Conservation (phyloP, 2,888 invertebrate species). For the Cheilosia pagana region DNA sequence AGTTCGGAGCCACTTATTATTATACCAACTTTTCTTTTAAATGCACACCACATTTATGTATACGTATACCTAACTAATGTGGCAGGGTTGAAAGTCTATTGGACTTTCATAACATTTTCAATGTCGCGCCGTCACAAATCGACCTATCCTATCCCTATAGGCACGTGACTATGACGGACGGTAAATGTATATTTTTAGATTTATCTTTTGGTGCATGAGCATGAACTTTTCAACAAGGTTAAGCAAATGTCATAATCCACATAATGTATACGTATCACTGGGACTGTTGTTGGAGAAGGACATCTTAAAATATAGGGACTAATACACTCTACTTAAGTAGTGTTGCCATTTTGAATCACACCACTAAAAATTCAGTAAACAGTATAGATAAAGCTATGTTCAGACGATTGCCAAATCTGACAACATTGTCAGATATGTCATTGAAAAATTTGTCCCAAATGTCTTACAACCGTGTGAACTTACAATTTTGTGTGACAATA, state of each 20-base stretch:
- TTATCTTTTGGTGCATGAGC: not conserved
- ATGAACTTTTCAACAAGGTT: slow-evolving; percentile 31
- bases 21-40: not conserved
- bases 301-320: slow-evolving; percentile 3
- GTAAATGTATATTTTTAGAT: not conserved
- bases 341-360: too few species aligned
- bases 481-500: too few species aligned
- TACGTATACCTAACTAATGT: not conserved
- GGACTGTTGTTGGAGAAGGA: not conserved
- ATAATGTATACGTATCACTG: not conserved
- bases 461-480: too few species aligned
- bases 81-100: not conserved
- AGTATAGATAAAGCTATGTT: too few species aligned
- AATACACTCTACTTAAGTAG: too few species aligned
- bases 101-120: slow-evolving; percentile 11
- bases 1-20: not conserved
- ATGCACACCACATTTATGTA: not conserved
- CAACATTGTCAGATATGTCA: too few species aligned
- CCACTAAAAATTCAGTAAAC: too few species aligned
- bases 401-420: too few species aligned
- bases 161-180: slow-evolving; percentile 6
- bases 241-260: slow-evolving; percentile 36
- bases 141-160: not conserved
- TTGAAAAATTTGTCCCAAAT: too few species aligned
- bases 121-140: slow-evolving; percentile 16